Evolutionary conservation across 1,140 invertebrate genomes (phyloP).

Genomic region (Cephus cinctus): DNA sequence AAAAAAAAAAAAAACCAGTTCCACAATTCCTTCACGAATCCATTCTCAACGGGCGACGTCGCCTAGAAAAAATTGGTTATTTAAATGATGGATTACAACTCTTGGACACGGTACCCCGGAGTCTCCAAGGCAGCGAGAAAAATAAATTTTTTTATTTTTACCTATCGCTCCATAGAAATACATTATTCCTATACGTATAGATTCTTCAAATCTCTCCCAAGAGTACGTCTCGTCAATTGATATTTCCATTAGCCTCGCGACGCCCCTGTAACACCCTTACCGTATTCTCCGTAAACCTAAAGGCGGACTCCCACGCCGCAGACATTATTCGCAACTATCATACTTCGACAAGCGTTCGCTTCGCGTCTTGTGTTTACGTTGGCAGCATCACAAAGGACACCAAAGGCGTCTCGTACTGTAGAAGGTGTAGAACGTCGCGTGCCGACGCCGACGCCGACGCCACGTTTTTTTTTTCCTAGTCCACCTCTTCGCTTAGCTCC

Average conservation of each 20-base stretch:
- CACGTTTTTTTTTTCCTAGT: not conserved
- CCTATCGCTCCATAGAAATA: not conserved
- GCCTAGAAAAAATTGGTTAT: too few relatives aligned
- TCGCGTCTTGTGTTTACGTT: not conserved
- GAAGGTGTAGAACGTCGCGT: conserved; percentile 21
- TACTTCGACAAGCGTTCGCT: not conserved
- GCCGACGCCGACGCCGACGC: conserved; percentile 11
- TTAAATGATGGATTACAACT: too few relatives aligned
- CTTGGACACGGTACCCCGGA: too few relatives aligned
- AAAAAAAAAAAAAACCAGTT: too few relatives aligned
- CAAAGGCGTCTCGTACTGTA: not conserved
- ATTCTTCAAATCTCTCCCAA: too few relatives aligned
- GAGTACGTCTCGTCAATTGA: too few relatives aligned
- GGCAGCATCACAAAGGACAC: conserved; percentile 3
- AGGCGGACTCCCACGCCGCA: not conserved
- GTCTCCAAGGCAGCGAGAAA: too few relatives aligned
- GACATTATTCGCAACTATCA: not conserved
- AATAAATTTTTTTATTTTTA: not conserved
- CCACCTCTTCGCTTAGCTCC: not conserved
- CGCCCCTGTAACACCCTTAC: too few relatives aligned
- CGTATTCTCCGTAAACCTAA: not conserved
- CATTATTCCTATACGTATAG: not conserved
- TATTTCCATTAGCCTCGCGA: too few relatives aligned
- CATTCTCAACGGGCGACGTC: too few relatives aligned
- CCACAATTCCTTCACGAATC: too few relatives aligned